These are phyloP conservation scores for Takifugu bimaculatus DNA, from an alignment of 2,113 vertebrate species.

Conservation along the genomic window DNA sequence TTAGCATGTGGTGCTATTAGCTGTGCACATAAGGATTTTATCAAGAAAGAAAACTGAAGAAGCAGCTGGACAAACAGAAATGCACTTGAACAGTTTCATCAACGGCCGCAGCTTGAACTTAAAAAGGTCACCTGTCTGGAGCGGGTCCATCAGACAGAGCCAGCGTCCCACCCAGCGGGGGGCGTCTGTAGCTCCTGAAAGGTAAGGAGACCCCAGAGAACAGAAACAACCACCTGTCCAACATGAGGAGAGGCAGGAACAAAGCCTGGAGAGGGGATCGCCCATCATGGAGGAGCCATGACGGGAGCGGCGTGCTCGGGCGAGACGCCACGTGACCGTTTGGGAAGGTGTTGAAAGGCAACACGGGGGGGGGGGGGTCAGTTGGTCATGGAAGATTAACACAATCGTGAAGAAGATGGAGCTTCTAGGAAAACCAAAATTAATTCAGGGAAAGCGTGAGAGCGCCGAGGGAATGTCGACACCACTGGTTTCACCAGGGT, in stretches of 20 bases:
- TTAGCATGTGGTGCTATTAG: no score
- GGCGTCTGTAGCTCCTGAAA: conserved; percentile 23
- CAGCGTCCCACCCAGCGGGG: background rate
- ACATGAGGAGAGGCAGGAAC: conserved; percentile 51
- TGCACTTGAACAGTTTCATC: background rate
- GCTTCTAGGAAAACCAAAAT: no score
- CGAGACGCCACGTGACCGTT: no score
- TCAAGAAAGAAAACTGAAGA: no score
- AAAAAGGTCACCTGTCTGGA: conserved; percentile 31
- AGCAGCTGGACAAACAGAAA: conserved; percentile 1
- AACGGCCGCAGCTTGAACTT: conserved; percentile 17
- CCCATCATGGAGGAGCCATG: conserved; percentile 32
- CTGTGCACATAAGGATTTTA: no score
- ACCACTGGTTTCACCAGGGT: conserved; percentile 2
- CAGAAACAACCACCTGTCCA: conserved; percentile 64
- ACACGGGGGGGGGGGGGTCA: background rate
- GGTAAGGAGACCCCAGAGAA: conserved; percentile 41
- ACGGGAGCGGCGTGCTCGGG: no score
- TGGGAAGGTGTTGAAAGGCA: background rate
- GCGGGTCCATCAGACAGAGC: conserved; percentile 51
- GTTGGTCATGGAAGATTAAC: no score
- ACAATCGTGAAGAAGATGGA: no score
- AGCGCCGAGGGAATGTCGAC: conserved; percentile 1
- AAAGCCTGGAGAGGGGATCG: conserved; percentile 24
- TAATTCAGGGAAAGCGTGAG: background rate